Conservation (phyloP, 1,140 invertebrate species). For the Anoplolepis gracilipes region DNA sequence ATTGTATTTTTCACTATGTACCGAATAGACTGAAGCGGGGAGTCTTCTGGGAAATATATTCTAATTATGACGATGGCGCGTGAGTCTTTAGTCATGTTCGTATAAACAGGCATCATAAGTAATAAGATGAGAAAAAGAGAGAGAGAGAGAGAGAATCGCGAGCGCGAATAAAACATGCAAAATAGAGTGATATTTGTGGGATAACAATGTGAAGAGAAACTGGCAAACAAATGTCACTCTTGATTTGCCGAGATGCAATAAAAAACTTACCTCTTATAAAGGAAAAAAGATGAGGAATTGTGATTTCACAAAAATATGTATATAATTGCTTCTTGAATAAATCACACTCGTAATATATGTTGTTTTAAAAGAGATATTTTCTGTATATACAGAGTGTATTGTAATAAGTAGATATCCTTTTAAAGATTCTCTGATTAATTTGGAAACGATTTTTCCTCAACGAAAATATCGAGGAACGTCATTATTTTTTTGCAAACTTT, state of each 20-base stretch:
- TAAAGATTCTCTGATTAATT: too few species aligned
- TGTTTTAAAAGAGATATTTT: background rate
- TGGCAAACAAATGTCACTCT: conserved; percentile 1
- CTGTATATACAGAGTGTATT: background rate
- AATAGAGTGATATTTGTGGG: conserved; percentile 4
- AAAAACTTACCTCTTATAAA: conserved; percentile 10
- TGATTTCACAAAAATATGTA: background rate
- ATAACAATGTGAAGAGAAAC: conserved; percentile 31
- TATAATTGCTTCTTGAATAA: background rate
- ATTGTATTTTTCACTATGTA: conserved; percentile 20
- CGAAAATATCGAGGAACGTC: too few species aligned
- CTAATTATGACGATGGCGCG: conserved; percentile 30
- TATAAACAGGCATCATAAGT: conserved; percentile 55
- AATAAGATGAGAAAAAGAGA: conserved; percentile 46
- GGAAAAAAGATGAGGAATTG: background rate
- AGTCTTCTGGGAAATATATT: conserved; percentile 35
- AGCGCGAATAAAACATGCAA: background rate
- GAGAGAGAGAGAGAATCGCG: conserved; percentile 53
- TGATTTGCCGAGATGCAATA: background rate
- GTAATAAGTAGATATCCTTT: too few species aligned
- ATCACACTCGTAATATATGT: background rate
- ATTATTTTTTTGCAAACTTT: too few species aligned
- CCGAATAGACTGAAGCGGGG: background rate
- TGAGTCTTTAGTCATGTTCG: background rate
- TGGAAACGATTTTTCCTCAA: too few species aligned